Evolutionary conservation across 2,888 invertebrate genomes (phyloP).

Genomic region (Adelognathus sp.): DNA sequence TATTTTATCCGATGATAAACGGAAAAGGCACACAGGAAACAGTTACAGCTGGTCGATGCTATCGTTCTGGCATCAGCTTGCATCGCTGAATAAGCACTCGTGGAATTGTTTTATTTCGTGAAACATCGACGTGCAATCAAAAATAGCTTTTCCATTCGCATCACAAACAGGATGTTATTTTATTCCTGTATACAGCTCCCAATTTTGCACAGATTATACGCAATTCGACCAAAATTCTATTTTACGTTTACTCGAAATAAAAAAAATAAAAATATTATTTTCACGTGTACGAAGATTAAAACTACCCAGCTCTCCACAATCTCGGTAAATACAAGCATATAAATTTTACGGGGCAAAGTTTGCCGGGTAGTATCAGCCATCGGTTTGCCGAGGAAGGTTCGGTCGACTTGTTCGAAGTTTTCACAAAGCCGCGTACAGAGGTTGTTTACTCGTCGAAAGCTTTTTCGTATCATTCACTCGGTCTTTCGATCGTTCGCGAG

Average conservation of each 20-base stretch:
- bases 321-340: constrained; percentile 9
- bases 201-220: too few species aligned
- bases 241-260: neutral
- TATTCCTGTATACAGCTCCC: neutral
- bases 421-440: constrained; percentile 3
- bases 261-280: neutral
- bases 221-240: too few species aligned
- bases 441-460: constrained; percentile 34
- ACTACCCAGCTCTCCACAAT: too few species aligned
- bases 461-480: constrained; percentile 14
- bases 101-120: neutral
- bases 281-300: neutral
- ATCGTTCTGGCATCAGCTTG: neutral
- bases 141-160: neutral
- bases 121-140: neutral
- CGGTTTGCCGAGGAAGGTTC: neutral
- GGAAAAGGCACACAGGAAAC: neutral
- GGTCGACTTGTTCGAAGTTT: constrained; percentile 21
- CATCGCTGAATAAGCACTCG: neutral
- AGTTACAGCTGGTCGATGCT: neutral
- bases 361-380: neutral
- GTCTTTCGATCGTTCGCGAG: neutral
- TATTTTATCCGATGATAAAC: constrained; percentile 1
- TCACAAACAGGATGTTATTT: neutral
- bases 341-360: constrained; percentile 9